These are phyloP conservation scores for Drepana falcataria DNA, from an alignment of 2,888 invertebrate genomes.

Conservation along the genomic window DNA sequence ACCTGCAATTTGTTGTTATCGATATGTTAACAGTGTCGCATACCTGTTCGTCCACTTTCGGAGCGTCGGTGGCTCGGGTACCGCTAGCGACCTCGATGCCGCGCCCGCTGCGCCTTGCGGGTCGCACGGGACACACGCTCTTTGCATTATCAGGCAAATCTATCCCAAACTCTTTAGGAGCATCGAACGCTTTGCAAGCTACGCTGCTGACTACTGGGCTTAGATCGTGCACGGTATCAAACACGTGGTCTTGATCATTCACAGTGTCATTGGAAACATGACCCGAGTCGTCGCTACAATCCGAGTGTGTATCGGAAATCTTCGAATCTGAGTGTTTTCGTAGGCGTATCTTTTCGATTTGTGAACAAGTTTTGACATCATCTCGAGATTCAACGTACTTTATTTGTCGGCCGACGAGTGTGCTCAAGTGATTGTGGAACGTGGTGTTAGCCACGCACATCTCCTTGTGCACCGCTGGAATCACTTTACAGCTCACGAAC, in stretches of 20 bases:
- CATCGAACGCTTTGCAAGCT: conserved; percentile 58
- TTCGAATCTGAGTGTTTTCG: conserved; percentile 69
- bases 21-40: conserved; percentile 73
- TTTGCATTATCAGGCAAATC: conserved; percentile 58
- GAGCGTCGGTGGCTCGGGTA: conserved; percentile 67
- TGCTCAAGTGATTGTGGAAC: conserved; percentile 73
- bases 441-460: conserved; percentile 70
- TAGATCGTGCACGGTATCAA: conserved; percentile 54
- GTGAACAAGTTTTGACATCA: conserved; percentile 61
- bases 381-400: conserved; percentile 64
- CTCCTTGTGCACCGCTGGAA: conserved; percentile 69
- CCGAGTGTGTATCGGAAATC: conserved; percentile 80
- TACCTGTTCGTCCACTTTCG: conserved; percentile 78
- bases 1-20: conserved; percentile 69
- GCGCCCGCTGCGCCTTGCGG: conserved; percentile 64
- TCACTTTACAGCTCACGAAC: conserved; percentile 68
- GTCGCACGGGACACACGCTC: conserved; percentile 68
- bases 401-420: conserved; percentile 72
- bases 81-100: conserved; percentile 77
- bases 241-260: conserved; percentile 80
- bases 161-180: conserved; percentile 62
- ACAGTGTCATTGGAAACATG: conserved; percentile 90
- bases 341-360: conserved; percentile 52
- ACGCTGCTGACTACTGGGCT: conserved; percentile 39
- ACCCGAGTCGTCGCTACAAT: conserved; percentile 89